Evolutionary conservation across 2,797 vertebrate genomes (phyloP), one percentile per base, ranked within the genome.

Genomic region (Mionectes olivaceus): DNA sequence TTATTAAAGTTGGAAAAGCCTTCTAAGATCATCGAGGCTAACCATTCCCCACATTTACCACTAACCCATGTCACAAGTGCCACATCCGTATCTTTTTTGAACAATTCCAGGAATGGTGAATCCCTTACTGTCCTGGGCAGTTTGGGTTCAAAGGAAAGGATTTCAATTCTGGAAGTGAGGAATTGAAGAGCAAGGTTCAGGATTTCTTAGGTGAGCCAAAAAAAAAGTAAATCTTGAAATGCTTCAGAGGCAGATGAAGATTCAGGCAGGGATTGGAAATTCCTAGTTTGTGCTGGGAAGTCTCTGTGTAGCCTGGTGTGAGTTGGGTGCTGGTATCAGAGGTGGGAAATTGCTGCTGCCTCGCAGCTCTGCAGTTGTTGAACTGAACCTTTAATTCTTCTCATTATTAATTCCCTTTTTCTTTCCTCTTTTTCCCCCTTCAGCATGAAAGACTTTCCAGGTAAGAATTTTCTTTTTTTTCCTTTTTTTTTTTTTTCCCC

Each of bases 371-470:
- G 61, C 59, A 52, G 33, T n/a, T 88, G 49, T 88, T 68, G 27
- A 85, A n/a, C 8, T 60, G 32, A 74, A 43, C 16, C 11, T 63
- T 69, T 75, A 39, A 75, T 83, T 88, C 24, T 86, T 17, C 24
- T 75, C 24, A 1, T 84, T 89, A 56, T 69, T 97, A 97, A 97
- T 85, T 50, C 80, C 32, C 17, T 65, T 93, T 93, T 89, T 64
- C 81, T 95, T 96, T 70, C 30, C 91, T 90, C 94, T 95, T 95
- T 96, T 85, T 50, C 5, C 14, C 57, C 75, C 97, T 98, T 86
- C 97, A 99, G 99, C 99, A 99, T 98, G 99, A 99, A 91, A 98
- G 99, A 96, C 95, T 98, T 92, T 98, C 99, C 94, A 99, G 99
- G 99, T 99, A 98, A 98, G 98, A 96, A 53, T 30, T 81, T 68